Evolutionary conservation across 2,888 invertebrate species (phyloP).

Genomic region (Limnephilus auricula): DNA sequence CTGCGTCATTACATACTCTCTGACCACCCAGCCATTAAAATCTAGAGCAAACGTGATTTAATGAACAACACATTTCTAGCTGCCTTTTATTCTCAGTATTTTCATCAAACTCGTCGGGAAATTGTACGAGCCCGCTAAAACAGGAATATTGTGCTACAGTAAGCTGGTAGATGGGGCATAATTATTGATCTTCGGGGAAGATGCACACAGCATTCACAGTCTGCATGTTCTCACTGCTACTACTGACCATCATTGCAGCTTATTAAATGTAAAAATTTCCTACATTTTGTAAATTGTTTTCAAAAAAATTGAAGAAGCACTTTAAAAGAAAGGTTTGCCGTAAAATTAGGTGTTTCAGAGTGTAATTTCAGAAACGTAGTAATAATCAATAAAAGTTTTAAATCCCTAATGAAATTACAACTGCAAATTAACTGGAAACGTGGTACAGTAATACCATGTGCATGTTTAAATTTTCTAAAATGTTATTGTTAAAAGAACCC

Average conservation of each 20-base stretch:
- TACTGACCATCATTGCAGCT: background rate
- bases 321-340: too few relatives aligned
- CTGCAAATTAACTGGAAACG: too few relatives aligned
- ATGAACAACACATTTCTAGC: background rate
- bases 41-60: background rate
- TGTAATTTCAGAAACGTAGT: too few relatives aligned
- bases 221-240: background rate
- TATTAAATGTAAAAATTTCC: background rate
- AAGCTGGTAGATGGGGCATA: background rate
- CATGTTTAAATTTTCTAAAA: too few relatives aligned
- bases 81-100: background rate
- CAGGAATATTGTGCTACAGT: background rate
- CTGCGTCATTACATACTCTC: background rate
- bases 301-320: too few relatives aligned
- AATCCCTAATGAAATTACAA: too few relatives aligned
- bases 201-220: background rate
- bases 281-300: too few relatives aligned
- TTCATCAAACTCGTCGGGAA: background rate
- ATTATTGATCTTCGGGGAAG: background rate
- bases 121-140: background rate
- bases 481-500: too few relatives aligned
- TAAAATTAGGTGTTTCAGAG: too few relatives aligned
- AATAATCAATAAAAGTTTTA: too few relatives aligned
- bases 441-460: too few relatives aligned
- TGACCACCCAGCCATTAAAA: background rate